A percentile compares a stretch with the other conserved stretches of the same genome.
These are phyloP conservation scores for Ceratothoa steindachneri DNA, from an alignment of 2,888 invertebrate genomes.

Conservation along the genomic window DNA sequence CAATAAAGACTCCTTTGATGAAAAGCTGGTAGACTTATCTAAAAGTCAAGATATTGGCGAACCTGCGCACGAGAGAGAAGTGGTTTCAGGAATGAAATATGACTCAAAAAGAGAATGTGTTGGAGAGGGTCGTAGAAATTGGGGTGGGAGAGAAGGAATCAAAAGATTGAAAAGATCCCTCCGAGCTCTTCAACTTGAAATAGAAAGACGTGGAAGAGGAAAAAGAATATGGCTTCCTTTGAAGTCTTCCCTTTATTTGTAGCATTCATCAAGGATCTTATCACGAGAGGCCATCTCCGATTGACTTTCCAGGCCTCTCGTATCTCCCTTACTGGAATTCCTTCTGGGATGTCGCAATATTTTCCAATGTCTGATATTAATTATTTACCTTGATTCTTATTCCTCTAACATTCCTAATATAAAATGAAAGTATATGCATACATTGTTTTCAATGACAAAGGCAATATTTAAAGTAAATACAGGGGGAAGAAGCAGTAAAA, in stretches of 20 bases:
- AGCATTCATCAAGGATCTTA: not conserved
- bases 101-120: not conserved
- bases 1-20: not conserved
- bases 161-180: not conserved
- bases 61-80: not conserved
- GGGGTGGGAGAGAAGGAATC: not conserved
- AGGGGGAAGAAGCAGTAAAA: no score
- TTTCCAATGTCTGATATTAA: no score
- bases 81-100: slow-evolving; percentile 2
- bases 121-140: not conserved
- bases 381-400: no score
- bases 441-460: no score
- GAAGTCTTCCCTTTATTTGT: no score
- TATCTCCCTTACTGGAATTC: no score
- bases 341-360: no score
- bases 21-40: not conserved
- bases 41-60: slow-evolving; percentile 1
- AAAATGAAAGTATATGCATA: no score
- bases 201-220: not conserved
- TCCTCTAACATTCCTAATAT: no score
- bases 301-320: no score
- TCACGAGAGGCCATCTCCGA: no score
- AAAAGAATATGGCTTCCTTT: not conserved
- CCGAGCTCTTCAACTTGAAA: not conserved
- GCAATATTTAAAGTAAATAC: no score